These are phyloP conservation scores for Prinia subflava DNA, from an alignment of 2,113 vertebrate species.

Conservation along the genomic window DNA sequence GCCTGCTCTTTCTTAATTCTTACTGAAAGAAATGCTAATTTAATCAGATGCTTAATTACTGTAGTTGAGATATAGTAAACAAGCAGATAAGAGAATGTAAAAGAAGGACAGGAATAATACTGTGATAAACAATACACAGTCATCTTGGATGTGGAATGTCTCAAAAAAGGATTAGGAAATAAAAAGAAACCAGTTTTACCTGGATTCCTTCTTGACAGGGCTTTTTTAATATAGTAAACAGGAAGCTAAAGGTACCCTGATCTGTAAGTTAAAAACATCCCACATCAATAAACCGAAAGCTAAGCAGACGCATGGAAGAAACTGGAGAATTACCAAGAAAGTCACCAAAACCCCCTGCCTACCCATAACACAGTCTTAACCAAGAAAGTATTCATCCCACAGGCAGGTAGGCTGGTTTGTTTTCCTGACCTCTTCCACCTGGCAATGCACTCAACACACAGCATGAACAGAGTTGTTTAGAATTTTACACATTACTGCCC, in stretches of 20 bases:
- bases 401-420: not conserved
- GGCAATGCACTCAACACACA: not conserved
- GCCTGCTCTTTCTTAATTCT: not conserved
- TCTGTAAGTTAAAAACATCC: not conserved
- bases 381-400: not conserved
- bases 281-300: not conserved
- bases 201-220: not conserved
- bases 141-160: not conserved
- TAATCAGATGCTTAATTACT: not conserved
- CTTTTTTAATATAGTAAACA: not conserved
- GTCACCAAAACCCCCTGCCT: not conserved
- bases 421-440: not conserved
- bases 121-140: not conserved
- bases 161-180: not conserved
- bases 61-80: not conserved
- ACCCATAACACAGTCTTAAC: not conserved
- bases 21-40: constrained; percentile 23
- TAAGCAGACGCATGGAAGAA: not conserved
- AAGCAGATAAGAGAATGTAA: not conserved
- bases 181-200: not conserved
- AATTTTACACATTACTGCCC: not conserved
- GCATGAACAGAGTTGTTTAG: not conserved
- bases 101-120: not conserved
- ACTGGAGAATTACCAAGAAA: not conserved
- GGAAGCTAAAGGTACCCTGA: not conserved